Evolutionary conservation across 2,797 vertebrate species (phyloP).

Genomic region (Trichosurus vulpecula): DNA sequence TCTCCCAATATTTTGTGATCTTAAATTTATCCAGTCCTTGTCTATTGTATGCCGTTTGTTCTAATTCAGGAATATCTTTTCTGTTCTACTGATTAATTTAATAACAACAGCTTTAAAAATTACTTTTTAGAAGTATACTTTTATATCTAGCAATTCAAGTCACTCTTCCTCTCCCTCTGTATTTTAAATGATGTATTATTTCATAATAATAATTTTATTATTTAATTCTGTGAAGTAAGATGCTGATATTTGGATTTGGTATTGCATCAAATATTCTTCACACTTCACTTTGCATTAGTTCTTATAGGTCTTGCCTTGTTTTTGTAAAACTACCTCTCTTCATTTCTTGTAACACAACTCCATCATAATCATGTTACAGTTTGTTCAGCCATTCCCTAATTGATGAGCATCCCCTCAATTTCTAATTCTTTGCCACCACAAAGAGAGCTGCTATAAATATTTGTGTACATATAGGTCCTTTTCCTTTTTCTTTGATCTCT

Average conservation of each 20-base stretch:
- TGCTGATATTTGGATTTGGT: not conserved
- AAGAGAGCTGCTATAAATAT: not conserved
- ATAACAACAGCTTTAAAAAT: not conserved
- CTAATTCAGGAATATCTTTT: not conserved
- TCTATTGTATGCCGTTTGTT: not conserved
- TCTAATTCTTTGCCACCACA: not conserved
- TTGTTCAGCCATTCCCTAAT: not conserved
- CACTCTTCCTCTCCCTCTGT: not conserved
- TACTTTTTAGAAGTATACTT: not conserved
- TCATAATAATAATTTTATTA: not conserved
- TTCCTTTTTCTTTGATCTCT: not conserved
- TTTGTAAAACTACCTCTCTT: too few species aligned
- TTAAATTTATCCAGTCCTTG: not conserved
- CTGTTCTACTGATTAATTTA: not conserved
- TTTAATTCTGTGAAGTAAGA: not conserved
- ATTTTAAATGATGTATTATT: not conserved
- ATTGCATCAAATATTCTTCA: not conserved
- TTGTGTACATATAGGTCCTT: not conserved
- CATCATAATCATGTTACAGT: not conserved
- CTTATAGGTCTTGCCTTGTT: not conserved
- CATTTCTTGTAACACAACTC: not conserved
- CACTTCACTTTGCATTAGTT: not conserved
- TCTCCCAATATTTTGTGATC: not conserved
- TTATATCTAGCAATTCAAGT: not conserved
- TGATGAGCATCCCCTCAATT: not conserved